phyloP scores from a whole-genome alignment of 2,113 vertebrate species.

The Proteles cristata region DNA sequence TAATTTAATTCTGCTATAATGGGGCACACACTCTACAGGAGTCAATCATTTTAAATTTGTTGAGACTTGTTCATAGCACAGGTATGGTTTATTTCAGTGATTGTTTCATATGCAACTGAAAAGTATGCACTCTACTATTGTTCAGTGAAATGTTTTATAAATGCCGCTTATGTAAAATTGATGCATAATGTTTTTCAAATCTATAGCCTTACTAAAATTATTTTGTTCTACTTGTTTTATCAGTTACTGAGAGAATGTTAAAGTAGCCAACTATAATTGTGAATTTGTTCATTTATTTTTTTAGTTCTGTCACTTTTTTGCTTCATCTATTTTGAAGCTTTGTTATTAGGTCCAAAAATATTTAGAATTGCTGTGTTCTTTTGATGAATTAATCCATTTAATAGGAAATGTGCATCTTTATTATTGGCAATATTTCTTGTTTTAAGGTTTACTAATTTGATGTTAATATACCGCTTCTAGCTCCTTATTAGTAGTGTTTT shows the following conservation, averaged over 20 bases:
- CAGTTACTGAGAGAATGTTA: neutral
- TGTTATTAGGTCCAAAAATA: neutral
- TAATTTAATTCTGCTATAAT: neutral
- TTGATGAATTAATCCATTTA: neutral
- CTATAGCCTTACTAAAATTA: neutral
- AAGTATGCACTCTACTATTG: neutral
- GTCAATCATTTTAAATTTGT: neutral
- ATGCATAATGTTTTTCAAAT: neutral
- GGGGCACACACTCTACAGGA: neutral
- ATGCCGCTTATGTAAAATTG: neutral
- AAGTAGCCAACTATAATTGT: neutral
- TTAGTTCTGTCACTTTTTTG: neutral
- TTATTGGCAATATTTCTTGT: neutral
- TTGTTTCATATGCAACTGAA: neutral
- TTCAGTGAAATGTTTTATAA: neutral
- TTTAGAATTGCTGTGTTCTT: neutral
- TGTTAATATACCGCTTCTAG: neutral
- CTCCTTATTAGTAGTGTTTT: neutral
- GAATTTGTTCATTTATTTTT: neutral
- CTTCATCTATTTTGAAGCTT: conserved; percentile 3
- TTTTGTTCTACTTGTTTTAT: neutral
- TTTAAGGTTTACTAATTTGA: neutral
- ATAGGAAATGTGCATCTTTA: neutral
- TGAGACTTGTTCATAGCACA: neutral
- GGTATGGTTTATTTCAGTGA: neutral